Conservation (phyloP, 2,797 vertebrate genomes). For the Bryconaethiops microstoma region DNA sequence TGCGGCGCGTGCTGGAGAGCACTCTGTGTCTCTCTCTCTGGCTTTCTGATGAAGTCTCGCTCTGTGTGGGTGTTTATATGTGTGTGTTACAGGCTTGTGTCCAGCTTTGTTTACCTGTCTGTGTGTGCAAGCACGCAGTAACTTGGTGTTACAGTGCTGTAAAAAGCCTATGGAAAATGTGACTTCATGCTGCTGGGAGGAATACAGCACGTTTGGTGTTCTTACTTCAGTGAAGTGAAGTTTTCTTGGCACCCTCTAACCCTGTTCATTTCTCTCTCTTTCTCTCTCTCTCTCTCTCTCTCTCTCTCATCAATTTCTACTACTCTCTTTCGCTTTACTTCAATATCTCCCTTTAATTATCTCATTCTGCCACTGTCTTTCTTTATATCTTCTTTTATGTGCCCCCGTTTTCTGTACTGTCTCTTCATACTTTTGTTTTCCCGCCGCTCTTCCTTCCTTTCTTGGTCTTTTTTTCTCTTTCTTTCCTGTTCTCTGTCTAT, state of each 20-base stretch:
- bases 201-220: conserved; percentile 58
- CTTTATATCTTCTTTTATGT: neutral
- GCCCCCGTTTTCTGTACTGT: neutral
- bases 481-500: neutral
- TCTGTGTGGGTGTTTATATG: conserved; percentile 45
- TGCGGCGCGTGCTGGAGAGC: conserved; percentile 65
- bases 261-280: conserved; percentile 4
- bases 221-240: conserved; percentile 46
- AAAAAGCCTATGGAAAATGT: conserved; percentile 79
- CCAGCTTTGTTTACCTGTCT: conserved; percentile 76
- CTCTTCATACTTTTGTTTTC: neutral
- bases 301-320: neutral
- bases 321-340: neutral
- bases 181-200: conserved; percentile 72
- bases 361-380: neutral
- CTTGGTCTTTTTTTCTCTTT: neutral
- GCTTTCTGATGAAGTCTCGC: conserved; percentile 61
- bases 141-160: conserved; percentile 71
- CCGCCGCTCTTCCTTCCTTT: neutral
- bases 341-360: neutral
- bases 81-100: conserved; percentile 56
- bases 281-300: neutral
- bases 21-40: conserved; percentile 57
- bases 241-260: conserved; percentile 39
- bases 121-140: conserved; percentile 65